Conservation (phyloP, 2,797 vertebrate genomes). For the Peromyscus aztecus region DNA sequence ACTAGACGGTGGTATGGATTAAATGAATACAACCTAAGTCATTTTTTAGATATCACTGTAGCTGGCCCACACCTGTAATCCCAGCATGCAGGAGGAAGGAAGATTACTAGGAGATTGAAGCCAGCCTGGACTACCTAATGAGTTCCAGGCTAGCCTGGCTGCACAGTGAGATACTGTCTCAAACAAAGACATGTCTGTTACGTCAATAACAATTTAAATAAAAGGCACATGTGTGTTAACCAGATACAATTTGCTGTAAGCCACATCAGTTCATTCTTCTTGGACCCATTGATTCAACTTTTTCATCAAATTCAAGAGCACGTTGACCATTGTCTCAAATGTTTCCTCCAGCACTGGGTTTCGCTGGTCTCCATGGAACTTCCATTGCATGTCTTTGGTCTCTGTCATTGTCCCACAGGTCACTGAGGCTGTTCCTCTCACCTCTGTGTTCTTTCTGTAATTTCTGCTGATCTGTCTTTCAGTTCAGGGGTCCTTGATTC, state of each 20-base stretch:
- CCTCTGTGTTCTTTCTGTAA: neutral
- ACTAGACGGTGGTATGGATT: neutral
- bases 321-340: neutral
- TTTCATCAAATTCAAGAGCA: constrained; percentile 19
- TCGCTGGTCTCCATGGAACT: neutral
- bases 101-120: neutral
- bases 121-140: neutral
- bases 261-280: neutral
- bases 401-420: neutral
- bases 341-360: neutral
- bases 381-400: neutral
- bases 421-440: neutral
- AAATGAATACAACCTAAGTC: constrained; percentile 25
- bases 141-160: neutral
- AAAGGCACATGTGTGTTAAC: neutral
- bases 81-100: neutral
- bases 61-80: neutral
- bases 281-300: neutral
- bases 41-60: neutral
- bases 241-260: neutral
- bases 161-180: neutral
- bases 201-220: neutral
- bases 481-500: neutral
- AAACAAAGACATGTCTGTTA: neutral
- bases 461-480: neutral